phyloP scores from a whole-genome alignment of 1,140 invertebrate species.

The Anadara kagoshimensis region DNA sequence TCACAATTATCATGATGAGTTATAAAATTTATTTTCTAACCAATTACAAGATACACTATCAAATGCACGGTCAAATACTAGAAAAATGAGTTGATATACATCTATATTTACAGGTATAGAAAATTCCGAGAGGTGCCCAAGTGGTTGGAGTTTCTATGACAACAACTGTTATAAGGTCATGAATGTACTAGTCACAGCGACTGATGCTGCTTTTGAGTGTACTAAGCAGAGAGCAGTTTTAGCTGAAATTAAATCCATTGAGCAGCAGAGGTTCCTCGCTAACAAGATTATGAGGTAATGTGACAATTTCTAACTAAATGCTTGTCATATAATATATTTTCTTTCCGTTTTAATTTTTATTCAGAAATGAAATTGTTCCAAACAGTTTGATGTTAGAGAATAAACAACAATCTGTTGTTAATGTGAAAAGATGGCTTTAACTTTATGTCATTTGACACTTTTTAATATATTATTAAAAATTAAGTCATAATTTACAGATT shows the following conservation, averaged over 20 bases:
- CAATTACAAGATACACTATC: no score
- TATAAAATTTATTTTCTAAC: no score
- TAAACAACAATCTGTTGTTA: no score
- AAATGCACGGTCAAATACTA: neutral
- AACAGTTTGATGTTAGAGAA: no score
- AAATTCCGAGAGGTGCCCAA: neutral
- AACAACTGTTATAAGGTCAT: constrained; percentile 6
- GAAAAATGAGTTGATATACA: neutral
- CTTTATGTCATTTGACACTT: no score
- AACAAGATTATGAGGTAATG: constrained; percentile 1
- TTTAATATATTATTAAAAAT: no score
- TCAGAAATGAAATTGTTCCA: no score
- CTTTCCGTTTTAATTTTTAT: no score
- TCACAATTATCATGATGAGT: no score
- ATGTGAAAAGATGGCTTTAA: no score
- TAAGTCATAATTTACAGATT: no score
- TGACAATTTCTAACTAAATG: neutral
- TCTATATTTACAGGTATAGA: neutral
- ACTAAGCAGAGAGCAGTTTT: neutral
- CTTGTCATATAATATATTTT: no score
- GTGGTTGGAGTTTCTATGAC: constrained; percentile 8
- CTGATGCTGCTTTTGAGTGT: neutral
- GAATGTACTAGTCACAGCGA: neutral
- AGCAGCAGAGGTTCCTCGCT: constrained; percentile 12
- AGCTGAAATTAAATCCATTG: neutral